A percentile compares a stretch with the other conserved stretches of the same genome.
These are phyloP conservation scores for Phylloscopus whistleri DNA, from an alignment of 2,113 vertebrate genomes.

Conservation along the genomic window DNA sequence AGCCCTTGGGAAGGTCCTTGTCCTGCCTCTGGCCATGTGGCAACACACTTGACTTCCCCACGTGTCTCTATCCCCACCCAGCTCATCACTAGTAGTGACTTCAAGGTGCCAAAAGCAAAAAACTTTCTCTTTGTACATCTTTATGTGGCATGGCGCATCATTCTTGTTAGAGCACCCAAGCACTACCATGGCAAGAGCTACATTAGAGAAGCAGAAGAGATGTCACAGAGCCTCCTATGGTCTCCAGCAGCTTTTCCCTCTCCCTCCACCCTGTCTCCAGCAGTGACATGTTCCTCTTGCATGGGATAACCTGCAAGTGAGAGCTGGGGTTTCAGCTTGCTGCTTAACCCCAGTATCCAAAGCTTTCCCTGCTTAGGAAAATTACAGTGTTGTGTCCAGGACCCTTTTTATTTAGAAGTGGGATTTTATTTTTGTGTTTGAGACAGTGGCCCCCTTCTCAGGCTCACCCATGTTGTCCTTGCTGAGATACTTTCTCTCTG, in stretches of 20 bases:
- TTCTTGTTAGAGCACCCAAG: neutral
- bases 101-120: neutral
- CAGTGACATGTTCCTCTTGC: neutral
- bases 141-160: neutral
- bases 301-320: neutral
- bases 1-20: neutral
- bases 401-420: neutral
- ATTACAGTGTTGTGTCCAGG: fast-evolving
- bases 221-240: neutral
- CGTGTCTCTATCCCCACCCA: neutral
- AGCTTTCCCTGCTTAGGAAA: neutral
- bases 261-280: neutral
- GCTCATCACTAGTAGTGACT: neutral
- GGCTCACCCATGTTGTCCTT: neutral
- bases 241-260: neutral
- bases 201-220: fast-evolving
- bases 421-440: neutral
- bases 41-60: fast-evolving
- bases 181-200: neutral
- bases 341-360: neutral
- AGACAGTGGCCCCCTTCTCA: neutral
- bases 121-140: neutral
- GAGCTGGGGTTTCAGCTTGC: neutral
- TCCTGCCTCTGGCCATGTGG: neutral
- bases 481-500: neutral